phyloP scores from a whole-genome alignment of 1,140 invertebrate genomes.

The Orchesella cincta region DNA sequence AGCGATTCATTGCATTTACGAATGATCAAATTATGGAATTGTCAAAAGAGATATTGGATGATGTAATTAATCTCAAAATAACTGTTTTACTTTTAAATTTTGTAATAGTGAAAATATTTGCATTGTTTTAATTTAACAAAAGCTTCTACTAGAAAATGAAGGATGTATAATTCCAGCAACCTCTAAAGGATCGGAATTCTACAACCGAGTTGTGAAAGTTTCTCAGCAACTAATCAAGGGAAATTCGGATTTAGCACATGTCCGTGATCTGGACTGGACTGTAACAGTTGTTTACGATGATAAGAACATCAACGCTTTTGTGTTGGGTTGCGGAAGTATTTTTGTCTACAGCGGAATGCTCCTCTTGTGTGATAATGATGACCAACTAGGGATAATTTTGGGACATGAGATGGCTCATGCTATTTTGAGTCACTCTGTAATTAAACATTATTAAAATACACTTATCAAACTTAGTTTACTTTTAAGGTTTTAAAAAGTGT shows the following conservation, averaged over 20 bases:
- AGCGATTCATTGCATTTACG: conserved; percentile 59
- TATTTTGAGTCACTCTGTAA: conserved; percentile 64
- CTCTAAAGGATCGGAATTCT: conserved; percentile 39
- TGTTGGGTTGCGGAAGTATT: conserved; percentile 63
- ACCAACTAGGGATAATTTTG: conserved; percentile 65
- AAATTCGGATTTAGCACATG: conserved; percentile 56
- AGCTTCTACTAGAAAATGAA: conserved; percentile 54
- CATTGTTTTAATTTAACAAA: conserved; percentile 38
- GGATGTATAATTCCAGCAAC: conserved; percentile 53
- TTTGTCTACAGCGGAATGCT: conserved; percentile 66
- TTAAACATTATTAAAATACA: conserved; percentile 40
- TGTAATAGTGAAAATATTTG: neutral
- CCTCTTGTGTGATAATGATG: conserved; percentile 61
- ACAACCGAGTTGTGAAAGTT: conserved; percentile 51
- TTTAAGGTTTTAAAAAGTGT: too few relatives aligned
- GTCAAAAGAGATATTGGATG: conserved; percentile 55
- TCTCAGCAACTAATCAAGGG: conserved; percentile 54
- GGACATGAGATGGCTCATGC: conserved; percentile 70
- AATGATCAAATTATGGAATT: conserved; percentile 57
- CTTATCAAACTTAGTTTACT: too few relatives aligned
- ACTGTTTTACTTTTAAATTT: neutral
- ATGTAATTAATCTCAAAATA: conserved; percentile 48
- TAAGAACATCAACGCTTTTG: conserved; percentile 55
- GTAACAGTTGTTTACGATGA: conserved; percentile 56
- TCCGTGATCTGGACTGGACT: conserved; percentile 56